Conservation (phyloP, 2,888 invertebrate species). For the Pardosa pseudoannulata region DNA sequence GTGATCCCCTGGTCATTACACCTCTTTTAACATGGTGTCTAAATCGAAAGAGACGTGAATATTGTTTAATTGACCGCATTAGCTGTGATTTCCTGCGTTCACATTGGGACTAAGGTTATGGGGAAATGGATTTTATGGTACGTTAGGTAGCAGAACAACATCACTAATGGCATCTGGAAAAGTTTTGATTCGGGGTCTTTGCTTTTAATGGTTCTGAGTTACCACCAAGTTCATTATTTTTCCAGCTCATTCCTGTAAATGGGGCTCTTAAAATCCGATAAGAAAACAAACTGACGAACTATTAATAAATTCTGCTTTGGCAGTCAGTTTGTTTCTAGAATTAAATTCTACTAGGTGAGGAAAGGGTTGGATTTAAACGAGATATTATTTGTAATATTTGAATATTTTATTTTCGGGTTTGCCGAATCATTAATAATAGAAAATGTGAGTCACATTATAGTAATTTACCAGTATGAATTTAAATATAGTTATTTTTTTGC, state of each 20-base stretch:
- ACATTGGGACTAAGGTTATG: neutral
- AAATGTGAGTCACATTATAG: too few species aligned
- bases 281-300: neutral
- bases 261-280: neutral
- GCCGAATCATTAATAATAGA: too few species aligned
- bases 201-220: neutral
- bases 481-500: too few species aligned
- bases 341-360: too few species aligned
- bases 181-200: neutral
- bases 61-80: constrained; percentile 7
- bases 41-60: neutral
- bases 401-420: too few species aligned
- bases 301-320: neutral
- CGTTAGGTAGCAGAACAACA: constrained; percentile 1
- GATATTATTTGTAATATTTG: too few species aligned
- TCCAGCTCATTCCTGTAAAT: neutral
- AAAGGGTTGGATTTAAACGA: too few species aligned
- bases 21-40: neutral
- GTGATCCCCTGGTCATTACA: neutral
- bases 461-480: too few species aligned
- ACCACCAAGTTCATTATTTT: neutral
- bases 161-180: constrained; percentile 10
- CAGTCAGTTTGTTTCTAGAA: too few species aligned
- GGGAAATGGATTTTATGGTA: constrained; percentile 9
- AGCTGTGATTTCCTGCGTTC: neutral